Conservation (phyloP, 1,140 invertebrate species). For the Papilio dardanus region DNA sequence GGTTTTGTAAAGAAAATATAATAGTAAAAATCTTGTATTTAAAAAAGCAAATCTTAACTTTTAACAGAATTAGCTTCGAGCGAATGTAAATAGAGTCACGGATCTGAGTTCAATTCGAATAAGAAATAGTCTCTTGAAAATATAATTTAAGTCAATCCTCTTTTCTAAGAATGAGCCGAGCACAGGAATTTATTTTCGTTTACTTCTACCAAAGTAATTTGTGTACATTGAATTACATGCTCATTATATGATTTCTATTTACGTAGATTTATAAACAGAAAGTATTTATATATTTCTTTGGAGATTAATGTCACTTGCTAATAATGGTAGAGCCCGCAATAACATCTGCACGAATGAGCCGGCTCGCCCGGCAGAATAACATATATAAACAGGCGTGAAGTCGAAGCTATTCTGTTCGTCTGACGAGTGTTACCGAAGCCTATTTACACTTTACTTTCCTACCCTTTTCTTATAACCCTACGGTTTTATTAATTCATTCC, state of each 20-base stretch:
- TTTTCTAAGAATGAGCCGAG: neutral
- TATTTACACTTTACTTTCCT: too few relatives aligned
- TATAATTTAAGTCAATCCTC: neutral
- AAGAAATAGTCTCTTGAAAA: conserved; percentile 20
- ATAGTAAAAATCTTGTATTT: neutral
- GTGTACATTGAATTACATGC: conserved; percentile 20
- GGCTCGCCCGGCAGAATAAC: too few relatives aligned
- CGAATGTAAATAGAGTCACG: conserved; percentile 5
- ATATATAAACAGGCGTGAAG: too few relatives aligned
- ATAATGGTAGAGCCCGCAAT: too few relatives aligned
- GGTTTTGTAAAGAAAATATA: neutral
- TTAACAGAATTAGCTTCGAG: conserved; percentile 1
- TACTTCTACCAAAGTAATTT: neutral
- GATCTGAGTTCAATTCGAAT: conserved; percentile 2
- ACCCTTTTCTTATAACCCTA: too few relatives aligned
- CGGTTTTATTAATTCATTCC: too few relatives aligned
- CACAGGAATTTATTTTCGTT: neutral
- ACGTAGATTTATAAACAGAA: neutral
- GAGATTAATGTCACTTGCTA: too few relatives aligned
- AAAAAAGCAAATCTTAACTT: neutral
- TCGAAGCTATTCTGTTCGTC: too few relatives aligned
- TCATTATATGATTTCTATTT: neutral
- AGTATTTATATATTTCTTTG: neutral
- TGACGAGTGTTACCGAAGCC: too few relatives aligned
- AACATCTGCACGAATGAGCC: too few relatives aligned